Base-by-base conservation (phyloP, 2,888 invertebrate genomes). In the Diabrotica balteata region DNA sequence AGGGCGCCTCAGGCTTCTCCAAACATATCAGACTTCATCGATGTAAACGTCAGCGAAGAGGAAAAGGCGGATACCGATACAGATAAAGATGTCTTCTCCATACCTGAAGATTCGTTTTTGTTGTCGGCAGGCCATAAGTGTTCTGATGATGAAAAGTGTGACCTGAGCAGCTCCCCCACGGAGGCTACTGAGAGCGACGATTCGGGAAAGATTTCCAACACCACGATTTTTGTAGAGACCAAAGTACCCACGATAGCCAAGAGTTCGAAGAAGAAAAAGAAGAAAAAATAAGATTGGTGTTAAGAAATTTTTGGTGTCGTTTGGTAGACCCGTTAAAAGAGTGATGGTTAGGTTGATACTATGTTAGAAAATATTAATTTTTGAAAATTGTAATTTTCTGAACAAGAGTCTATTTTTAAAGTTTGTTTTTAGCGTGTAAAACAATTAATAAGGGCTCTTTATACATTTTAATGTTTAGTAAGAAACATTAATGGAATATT, bases 181-280 rank as follows among this genome's bases (percentile, higher is more conserved):
- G 89, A 89, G 74, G 88, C 84, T 8, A 86, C 88, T 0, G 88
- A 89, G 76, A 89, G 89, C 75, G 89, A 89, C 71, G 85, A 85
- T 76, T 84, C 84, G n/a, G 80, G 80, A 17, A 83, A 83, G 61
- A 63, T 73, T 49, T 81, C 84, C 75, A 82, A 84, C 68, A 84
- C 63, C 8, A 59, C 54, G 32, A 32, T 32, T 8, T 66, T 59
- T 7, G 61, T 70, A 50, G 78, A 81, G 61, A 77, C 82, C 75
- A 60, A 68, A 57, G 71, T 71, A 53, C 68, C 66, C 60, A 73
- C 71, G 10, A 66, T 66, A 22, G 70, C 73, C 53, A 77, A 75
- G 59, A 71, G 69, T 22, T 73, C 76, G 50, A 88, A 88, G 79
- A 84, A 88, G 61, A 89, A 88, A 79, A 88, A 87, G 79, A 89